Evolutionary conservation across 2,113 vertebrate genomes (phyloP), one percentile per base, ranked within the genome.

Genomic region (Hiodon alosoides): DNA sequence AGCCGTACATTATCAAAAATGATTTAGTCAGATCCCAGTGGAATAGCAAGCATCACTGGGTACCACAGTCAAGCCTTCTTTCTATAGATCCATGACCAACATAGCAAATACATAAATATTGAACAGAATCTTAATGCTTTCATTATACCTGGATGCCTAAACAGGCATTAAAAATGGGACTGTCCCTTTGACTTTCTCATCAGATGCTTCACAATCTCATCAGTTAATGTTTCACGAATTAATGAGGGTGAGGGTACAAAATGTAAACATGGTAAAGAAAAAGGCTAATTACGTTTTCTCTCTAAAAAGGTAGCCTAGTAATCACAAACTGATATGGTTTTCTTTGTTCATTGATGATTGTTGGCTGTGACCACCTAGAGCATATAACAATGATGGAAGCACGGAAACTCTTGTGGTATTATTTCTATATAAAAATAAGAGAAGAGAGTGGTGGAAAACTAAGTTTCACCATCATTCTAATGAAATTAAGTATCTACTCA

Each of bases 71-170:
- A 60, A 67, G 76, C 75, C 59, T 72, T 75, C 73, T 82, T 72
- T 78, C 74, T 79, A 80, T 81, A 79, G 79, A 83, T 82, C 78
- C 73, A 71, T 77, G 80, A 78, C 74, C 71, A 65, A 78, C 80
- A 88, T 79, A 83, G 81, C 72, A 80, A 83, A 84, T 86, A 86
- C 84, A 91, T 92, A 91, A 91, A 92, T 91, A 92, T 90, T 90
- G 89, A 92, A 90, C 87, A 88, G 88, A 88, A 90, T 90, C 89
- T 88, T 90, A 89, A 92, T 90, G 87, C 82, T 87, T 89, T 89
- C 85, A 90, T 90, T 90, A 90, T 85, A 78, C 85, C 58, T 80
- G 81, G 78, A 86, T 84, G 86, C 87, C 82, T 85, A 83, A 84
- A 86, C 84, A 85, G 83, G 83, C 79, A 31, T 73, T 82, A 87